Evolutionary conservation across 2,113 vertebrate species (phyloP).

Genomic region (Myrmecobius fasciatus): DNA sequence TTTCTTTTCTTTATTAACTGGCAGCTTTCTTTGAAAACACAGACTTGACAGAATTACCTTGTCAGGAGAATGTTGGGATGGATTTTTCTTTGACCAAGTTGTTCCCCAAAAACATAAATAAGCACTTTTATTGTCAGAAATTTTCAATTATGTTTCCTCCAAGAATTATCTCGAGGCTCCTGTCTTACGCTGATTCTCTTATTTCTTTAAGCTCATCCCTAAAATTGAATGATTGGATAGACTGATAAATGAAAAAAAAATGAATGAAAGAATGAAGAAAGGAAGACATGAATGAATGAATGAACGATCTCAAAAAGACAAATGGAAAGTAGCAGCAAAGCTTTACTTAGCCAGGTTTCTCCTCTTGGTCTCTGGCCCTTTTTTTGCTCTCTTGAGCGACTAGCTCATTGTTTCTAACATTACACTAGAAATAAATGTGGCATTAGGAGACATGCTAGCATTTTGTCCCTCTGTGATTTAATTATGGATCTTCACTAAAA

Average conservation of each 20-base stretch:
- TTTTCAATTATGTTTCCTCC: not conserved
- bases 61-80: not conserved
- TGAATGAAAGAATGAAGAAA: not conserved
- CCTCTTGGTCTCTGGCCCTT: not conserved
- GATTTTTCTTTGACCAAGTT: not conserved
- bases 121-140: not conserved
- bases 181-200: not conserved
- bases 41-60: conserved; percentile 7
- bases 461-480: conserved; percentile 63
- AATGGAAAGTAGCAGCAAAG: not conserved
- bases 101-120: conserved; percentile 18
- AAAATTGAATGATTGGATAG: not conserved
- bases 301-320: not conserved
- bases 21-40: not conserved
- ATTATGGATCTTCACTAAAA: conserved; percentile 74
- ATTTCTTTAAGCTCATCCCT: not conserved
- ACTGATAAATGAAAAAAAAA: not conserved
- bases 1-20: conserved; percentile 28
- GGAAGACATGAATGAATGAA: not conserved
- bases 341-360: not conserved
- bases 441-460: not conserved
- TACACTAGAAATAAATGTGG: conserved; percentile 55
- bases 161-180: not conserved
- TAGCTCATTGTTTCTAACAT: not conserved
- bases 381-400: not conserved